These are phyloP conservation scores for Xiphophorus hellerii DNA, from an alignment of 2,113 vertebrate genomes.

Conservation along the genomic window DNA sequence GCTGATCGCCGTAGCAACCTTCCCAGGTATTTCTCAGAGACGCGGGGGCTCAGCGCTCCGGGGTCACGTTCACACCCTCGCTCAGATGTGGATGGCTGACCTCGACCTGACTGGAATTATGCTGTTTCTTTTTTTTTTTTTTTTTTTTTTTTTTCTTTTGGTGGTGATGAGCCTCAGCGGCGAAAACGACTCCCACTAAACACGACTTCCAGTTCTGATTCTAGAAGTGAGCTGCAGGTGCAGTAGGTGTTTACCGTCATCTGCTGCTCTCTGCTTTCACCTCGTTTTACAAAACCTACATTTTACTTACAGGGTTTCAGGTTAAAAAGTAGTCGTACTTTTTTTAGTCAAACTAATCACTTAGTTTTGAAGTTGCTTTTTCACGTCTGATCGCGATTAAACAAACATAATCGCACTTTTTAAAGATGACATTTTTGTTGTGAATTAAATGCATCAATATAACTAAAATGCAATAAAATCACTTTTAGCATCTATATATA, in stretches of 20 bases:
- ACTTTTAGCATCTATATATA: background rate
- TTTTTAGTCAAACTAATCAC: background rate
- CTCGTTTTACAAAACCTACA: conserved; percentile 3
- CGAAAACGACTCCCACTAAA: conserved; percentile 18
- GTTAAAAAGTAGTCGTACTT: too few relatives aligned
- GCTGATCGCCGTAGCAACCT: conserved; percentile 12
- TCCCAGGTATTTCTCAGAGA: conserved; percentile 35
- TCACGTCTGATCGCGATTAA: background rate
- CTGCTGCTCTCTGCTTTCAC: conserved; percentile 13
- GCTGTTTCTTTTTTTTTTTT: background rate
- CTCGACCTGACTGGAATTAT: conserved; percentile 51
- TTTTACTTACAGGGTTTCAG: too few relatives aligned
- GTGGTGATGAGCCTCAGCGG: conserved; percentile 4
- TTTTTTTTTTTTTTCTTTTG: background rate
- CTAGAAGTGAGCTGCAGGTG: conserved; percentile 20
- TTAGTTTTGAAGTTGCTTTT: background rate
- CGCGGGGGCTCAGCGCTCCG: conserved; percentile 19
- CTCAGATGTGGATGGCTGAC: conserved; percentile 56
- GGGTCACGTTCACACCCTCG: conserved; percentile 60
- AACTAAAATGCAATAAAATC: background rate
- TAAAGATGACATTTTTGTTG: background rate
- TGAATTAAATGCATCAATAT: background rate
- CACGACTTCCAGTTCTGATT: conserved; percentile 36
- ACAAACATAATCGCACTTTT: background rate
- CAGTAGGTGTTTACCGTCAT: conserved; percentile 17